phyloP scores from a whole-genome alignment of 2,113 vertebrate genomes.

The Sigmodon hispidus region DNA sequence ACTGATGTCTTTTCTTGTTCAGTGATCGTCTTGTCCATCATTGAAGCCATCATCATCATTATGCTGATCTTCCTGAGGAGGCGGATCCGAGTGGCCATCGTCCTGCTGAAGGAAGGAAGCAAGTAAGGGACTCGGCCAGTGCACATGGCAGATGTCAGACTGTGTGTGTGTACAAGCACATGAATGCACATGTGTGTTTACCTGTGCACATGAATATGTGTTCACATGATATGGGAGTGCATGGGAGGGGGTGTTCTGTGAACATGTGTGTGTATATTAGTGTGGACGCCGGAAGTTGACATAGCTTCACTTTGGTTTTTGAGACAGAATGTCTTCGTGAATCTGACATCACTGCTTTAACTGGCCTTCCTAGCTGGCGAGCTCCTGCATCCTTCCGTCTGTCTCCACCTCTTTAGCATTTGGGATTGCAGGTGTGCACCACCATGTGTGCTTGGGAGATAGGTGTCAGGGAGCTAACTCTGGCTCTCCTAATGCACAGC shows the following conservation, averaged over 20 bases:
- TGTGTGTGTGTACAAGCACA: neutral
- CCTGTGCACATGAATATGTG: neutral
- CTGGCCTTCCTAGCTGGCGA: neutral
- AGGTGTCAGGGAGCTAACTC: neutral
- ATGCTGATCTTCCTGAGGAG: constrained; percentile 94
- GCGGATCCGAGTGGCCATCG: constrained; percentile 92
- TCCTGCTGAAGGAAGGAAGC: constrained; percentile 96
- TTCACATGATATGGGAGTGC: neutral
- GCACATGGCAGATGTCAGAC: neutral
- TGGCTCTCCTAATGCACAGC: neutral
- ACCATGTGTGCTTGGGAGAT: neutral
- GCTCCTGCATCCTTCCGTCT: neutral
- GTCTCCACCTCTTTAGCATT: too few species aligned
- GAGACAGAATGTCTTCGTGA: neutral
- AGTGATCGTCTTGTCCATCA: constrained; percentile 92
- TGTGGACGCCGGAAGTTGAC: neutral
- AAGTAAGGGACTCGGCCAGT: constrained; percentile 85
- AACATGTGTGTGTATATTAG: too few species aligned
- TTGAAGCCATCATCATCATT: constrained; percentile 90
- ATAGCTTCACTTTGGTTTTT: neutral
- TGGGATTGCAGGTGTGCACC: too few species aligned
- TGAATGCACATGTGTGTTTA: neutral
- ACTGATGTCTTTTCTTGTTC: constrained; percentile 64
- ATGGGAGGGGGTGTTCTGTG: neutral
- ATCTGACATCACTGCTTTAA: too few species aligned